Evolutionary conservation across 2,888 invertebrate species (phyloP).

Genomic region (Melanophora roralis): DNA sequence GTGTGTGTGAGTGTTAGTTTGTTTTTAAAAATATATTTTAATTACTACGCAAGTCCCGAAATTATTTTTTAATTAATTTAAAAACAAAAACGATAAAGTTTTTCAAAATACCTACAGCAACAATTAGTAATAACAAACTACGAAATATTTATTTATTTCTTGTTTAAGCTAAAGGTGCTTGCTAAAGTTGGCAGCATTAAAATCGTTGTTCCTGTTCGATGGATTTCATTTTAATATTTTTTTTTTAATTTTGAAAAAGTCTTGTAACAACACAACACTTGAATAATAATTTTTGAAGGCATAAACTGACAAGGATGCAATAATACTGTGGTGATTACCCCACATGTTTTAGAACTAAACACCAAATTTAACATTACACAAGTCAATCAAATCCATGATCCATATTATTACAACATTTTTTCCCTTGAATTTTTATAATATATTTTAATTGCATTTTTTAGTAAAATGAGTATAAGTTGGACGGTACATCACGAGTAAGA

Average conservation of each 20-base stretch:
- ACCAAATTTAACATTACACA: no score
- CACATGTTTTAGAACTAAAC: no score
- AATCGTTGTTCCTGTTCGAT: slow-evolving; percentile 4
- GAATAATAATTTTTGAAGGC: background rate
- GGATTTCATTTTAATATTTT: slow-evolving; percentile 1
- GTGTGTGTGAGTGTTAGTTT: background rate
- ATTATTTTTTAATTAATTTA: slow-evolving; percentile 52
- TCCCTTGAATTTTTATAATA: no score
- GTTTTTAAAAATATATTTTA: slow-evolving; percentile 34
- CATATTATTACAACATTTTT: no score
- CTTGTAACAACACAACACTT: slow-evolving; percentile 18
- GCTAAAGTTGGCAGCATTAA: background rate
- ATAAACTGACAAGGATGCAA: slow-evolving; percentile 38
- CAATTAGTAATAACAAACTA: background rate
- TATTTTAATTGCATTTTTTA: no score
- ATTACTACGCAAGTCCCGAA: slow-evolving; percentile 52
- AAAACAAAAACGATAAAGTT: background rate
- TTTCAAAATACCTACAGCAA: slow-evolving; percentile 5
- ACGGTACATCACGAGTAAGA: slow-evolving; percentile 19
- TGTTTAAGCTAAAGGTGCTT: background rate
- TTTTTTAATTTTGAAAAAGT: slow-evolving; percentile 22
- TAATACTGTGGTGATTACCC: no score
- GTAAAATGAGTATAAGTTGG: no score
- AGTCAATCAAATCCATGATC: no score
- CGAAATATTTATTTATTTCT: background rate